phyloP scores from a whole-genome alignment of 2,113 vertebrate species.

The Accipiter cooperii region DNA sequence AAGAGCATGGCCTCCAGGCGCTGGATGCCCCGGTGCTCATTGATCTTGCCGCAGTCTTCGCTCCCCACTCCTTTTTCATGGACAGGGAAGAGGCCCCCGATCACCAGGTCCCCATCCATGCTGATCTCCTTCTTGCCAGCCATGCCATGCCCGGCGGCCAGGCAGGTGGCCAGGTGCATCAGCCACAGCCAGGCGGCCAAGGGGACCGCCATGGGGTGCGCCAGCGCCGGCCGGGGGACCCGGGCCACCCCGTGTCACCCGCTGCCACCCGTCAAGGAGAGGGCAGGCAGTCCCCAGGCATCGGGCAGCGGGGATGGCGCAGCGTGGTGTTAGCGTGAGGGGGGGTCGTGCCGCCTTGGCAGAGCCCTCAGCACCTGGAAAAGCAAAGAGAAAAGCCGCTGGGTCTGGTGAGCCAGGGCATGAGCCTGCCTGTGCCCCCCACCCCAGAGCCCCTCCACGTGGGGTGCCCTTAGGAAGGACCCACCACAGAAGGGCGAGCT shows the following conservation, averaged over 20 bases:
- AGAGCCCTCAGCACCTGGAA: not conserved
- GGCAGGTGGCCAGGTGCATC: conserved; percentile 10
- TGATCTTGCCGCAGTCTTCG: conserved; percentile 93
- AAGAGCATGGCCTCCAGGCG: conserved; percentile 97
- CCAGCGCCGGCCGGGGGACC: not conserved
- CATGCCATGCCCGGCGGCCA: conserved; percentile 20
- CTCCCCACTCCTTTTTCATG: conserved; percentile 89
- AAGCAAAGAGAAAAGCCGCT: not conserved
- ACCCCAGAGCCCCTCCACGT: accelerated
- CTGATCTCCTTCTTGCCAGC: conserved; percentile 86
- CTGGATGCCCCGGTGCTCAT: conserved; percentile 93
- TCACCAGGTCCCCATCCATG: conserved; percentile 90
- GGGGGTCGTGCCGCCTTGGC: not conserved
- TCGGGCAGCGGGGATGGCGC: not conserved
- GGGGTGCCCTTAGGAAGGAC: not conserved
- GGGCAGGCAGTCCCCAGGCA: not conserved
- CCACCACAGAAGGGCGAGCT: not conserved
- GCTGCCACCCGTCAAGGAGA: not conserved
- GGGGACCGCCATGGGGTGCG: conserved; percentile 20
- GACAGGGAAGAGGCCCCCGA: conserved; percentile 92
- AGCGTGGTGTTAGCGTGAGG: not conserved
- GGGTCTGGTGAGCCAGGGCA: not conserved
- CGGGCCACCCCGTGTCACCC: not conserved
- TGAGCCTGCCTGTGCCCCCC: not conserved
- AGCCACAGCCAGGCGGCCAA: conserved; percentile 50